Evolutionary conservation across 2,113 vertebrate genomes (phyloP), one percentile per base, ranked within the genome.

Genomic region (Salvelinus namaycush): DNA sequence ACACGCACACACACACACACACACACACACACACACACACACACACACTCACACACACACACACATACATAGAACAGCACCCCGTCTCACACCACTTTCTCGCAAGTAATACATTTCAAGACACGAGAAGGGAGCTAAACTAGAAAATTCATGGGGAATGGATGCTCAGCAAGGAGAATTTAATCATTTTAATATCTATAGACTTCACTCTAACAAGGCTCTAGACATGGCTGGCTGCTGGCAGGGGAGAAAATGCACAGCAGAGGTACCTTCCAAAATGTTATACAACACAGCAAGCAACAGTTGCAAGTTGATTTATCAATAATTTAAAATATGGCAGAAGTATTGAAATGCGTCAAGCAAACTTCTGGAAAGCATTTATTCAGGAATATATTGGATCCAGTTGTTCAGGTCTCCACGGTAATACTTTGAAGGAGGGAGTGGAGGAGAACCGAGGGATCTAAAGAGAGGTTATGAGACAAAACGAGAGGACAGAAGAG

Each of bases 101-200:
- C 72, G 78, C 76, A 78, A 87, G 82, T 70, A 80, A 81, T 39
- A 70, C 73, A 68, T 81, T 81, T 73, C 29, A 67, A 67, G 26
- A 71, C 70, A 0, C 6, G 49, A 80, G 74, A 80, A 66, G 22
- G 76, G 68, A 67, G 80, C 74, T 1, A 22, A 54, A 75, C 54
- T 72, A 72, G 80, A 67, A 70, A 74, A 79, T 64, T 59, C 9
- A 2, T 16, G 69, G 70, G 78, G 76, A 84, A 86, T 79, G 72
- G 64, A 13, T 70, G 68, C 72, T 69, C 1, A 20, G 78, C 77
- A 67, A 71, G 76, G 75, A 62, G 16, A 12, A 77, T 86, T 81
- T 81, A 76, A 82, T 88, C 72, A 79, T 84, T 84, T 86, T 78
- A 84, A 88, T 86, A 85, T 84, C 78, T 76, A 60, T 75, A 44